phyloP scores from a whole-genome alignment of 2,113 vertebrate genomes.

The Lethenteron camtschaticum region DNA sequence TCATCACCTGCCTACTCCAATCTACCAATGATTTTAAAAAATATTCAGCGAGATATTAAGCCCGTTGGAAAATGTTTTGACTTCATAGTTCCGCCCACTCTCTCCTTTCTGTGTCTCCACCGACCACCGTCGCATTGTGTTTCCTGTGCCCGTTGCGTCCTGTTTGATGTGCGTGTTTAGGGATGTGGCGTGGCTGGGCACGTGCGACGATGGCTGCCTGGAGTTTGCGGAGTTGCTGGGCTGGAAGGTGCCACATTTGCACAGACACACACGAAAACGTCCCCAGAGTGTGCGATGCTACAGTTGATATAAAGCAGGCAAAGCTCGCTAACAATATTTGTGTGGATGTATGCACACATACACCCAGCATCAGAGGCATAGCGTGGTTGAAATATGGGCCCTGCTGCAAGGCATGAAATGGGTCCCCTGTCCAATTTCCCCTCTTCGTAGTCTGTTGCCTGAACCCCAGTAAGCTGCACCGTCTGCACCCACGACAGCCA shows the following conservation, averaged over 20 bases:
- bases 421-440: not conserved
- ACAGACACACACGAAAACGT: too few relatives aligned
- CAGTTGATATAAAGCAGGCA: too few relatives aligned
- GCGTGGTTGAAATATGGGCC: not conserved
- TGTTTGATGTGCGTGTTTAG: conserved; percentile 16
- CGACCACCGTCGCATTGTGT: not conserved
- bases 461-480: too few relatives aligned
- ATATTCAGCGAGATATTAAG: too few relatives aligned
- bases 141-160: not conserved
- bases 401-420: not conserved
- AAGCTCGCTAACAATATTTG: not conserved
- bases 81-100: not conserved
- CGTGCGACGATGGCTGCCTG: conserved; percentile 57
- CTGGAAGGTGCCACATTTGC: conserved; percentile 38
- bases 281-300: too few relatives aligned
- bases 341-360: too few relatives aligned
- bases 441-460: not conserved
- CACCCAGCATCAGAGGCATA: too few relatives aligned
- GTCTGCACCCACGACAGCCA: too few relatives aligned
- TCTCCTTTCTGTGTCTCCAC: too few relatives aligned
- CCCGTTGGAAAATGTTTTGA: too few relatives aligned
- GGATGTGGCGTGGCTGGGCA: conserved; percentile 53
- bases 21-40: too few relatives aligned
- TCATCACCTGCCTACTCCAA: too few relatives aligned
- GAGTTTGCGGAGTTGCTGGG: conserved; percentile 51